Evolutionary conservation across 2,113 vertebrate genomes (phyloP).

Genomic region (Microcebus jonahi): DNA sequence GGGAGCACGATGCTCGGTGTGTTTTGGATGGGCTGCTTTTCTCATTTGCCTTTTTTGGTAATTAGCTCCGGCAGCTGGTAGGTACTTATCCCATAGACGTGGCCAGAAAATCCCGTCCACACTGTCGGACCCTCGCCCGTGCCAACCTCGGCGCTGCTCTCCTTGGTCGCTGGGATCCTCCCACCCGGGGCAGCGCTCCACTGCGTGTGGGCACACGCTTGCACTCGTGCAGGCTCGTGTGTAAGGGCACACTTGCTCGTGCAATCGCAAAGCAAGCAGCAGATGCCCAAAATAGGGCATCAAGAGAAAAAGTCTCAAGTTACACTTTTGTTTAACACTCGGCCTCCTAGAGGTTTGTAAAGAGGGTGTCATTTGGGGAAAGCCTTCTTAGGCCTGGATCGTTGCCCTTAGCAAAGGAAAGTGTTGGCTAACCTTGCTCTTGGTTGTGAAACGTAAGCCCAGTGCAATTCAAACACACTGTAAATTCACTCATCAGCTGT

Average conservation of each 20-base stretch:
- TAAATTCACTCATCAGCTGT: no score
- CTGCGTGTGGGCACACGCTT: not conserved
- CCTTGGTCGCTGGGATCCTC: rapidly evolving
- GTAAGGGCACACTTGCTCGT: not conserved
- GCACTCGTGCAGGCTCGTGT: no score
- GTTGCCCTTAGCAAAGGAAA: not conserved
- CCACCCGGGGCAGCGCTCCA: rapidly evolving
- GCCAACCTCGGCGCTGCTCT: not conserved
- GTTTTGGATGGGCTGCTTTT: not conserved
- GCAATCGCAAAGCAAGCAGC: not conserved
- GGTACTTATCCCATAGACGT: not conserved
- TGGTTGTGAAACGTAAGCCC: not conserved
- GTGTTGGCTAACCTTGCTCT: not conserved
- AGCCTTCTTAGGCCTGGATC: not conserved
- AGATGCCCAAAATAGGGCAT: not conserved
- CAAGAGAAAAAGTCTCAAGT: not conserved
- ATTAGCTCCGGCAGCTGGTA: not conserved
- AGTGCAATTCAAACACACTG: not conserved
- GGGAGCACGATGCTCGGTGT: rapidly evolving
- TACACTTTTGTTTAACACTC: not conserved
- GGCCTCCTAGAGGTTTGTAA: not conserved
- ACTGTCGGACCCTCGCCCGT: not conserved
- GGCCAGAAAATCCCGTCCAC: not conserved
- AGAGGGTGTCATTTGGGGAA: not conserved
- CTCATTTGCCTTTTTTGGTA: not conserved